Conservation (phyloP, 2,113 vertebrate species). For the Albula goreensis region DNA sequence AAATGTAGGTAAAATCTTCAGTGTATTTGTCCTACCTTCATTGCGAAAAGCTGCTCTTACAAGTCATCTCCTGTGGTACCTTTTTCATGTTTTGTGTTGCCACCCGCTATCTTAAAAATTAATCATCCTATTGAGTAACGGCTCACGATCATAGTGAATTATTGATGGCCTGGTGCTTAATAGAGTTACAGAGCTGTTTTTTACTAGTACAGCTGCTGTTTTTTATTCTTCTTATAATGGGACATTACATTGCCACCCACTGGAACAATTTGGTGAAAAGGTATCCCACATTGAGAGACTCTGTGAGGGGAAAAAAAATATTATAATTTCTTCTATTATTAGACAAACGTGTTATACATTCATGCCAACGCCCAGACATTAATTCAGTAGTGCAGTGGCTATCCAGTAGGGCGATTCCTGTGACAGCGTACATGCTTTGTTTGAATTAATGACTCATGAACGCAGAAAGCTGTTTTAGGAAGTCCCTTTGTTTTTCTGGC, state of each 20-base stretch:
- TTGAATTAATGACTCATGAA: neutral
- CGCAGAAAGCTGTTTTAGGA: neutral
- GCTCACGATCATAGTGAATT: conserved; percentile 76
- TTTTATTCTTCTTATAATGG: conserved; percentile 46
- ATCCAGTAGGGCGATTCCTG: neutral
- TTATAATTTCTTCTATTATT: neutral
- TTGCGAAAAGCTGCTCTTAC: conserved; percentile 53
- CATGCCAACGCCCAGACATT: neutral
- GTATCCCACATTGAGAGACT: neutral
- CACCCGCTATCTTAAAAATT: conserved; percentile 74
- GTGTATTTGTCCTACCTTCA: conserved; percentile 33
- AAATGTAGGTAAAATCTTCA: conserved; percentile 41
- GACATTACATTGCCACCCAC: conserved; percentile 26
- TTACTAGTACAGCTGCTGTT: conserved; percentile 52
- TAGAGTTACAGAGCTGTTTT: conserved; percentile 61
- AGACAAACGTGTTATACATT: neutral
- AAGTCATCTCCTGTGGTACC: conserved; percentile 59
- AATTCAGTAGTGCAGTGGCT: neutral
- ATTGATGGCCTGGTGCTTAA: conserved; percentile 70
- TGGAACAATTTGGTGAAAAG: conserved; percentile 22
- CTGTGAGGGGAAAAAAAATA: neutral
- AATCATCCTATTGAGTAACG: conserved; percentile 76
- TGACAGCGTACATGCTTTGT: neutral
- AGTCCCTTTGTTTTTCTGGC: neutral
- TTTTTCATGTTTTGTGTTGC: conserved; percentile 63